Conservation (phyloP, 2,888 invertebrate genomes). For the Mycalesis mineus region DNA sequence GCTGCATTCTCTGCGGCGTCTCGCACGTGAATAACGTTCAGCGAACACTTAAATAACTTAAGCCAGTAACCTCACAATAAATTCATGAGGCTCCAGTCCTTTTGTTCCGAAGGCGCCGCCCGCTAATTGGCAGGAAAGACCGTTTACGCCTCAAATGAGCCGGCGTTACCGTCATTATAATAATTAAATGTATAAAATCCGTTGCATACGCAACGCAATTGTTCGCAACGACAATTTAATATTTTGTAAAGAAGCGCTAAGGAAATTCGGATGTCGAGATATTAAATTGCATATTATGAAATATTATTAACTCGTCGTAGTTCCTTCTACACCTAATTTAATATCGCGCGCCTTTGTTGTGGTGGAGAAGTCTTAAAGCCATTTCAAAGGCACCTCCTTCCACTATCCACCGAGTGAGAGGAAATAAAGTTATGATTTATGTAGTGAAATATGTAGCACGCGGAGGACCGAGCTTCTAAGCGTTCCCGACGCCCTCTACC, state of each 20-base stretch:
- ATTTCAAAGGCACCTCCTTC: conserved; percentile 69
- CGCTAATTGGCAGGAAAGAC: conserved; percentile 72
- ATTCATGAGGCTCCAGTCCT: conserved; percentile 64
- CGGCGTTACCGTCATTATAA: conserved; percentile 42
- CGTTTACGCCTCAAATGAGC: conserved; percentile 60
- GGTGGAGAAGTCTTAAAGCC: conserved; percentile 67
- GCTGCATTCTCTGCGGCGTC: conserved; percentile 67
- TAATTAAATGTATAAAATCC: conserved; percentile 30
- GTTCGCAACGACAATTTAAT: conserved; percentile 11
- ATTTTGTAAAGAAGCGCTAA: conserved; percentile 7
- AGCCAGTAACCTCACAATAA: conserved; percentile 71
- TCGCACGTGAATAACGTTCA: conserved; percentile 70
- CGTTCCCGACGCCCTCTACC: conserved; percentile 49
- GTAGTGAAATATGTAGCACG: conserved; percentile 70
- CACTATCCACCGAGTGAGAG: conserved; percentile 63
- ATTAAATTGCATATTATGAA: conserved; percentile 24
- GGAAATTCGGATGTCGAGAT: conserved; percentile 12
- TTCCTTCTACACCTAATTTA: conserved; percentile 64
- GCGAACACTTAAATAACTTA: conserved; percentile 72
- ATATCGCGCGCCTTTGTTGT: conserved; percentile 68
- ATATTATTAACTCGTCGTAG: conserved; percentile 38
- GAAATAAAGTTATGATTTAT: conserved; percentile 78
- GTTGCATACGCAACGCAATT: conserved; percentile 18
- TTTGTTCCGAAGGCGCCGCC: conserved; percentile 58
- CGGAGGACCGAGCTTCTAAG: conserved; percentile 49